Conservation (phyloP, 2,797 vertebrate genomes). For the Pampus argenteus region DNA sequence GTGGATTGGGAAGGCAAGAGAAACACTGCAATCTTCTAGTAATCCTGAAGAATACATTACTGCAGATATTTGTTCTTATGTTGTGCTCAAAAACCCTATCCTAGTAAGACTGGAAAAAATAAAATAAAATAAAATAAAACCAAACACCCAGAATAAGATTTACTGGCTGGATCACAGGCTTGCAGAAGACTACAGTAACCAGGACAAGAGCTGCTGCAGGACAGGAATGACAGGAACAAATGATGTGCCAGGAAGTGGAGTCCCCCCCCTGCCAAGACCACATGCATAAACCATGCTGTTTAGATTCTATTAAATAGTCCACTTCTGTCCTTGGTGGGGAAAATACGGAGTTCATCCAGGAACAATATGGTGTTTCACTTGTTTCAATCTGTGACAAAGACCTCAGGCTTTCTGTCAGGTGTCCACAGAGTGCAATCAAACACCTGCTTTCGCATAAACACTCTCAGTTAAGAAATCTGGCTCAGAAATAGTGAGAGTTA, state of each 20-base stretch:
- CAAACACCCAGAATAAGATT: slow-evolving; percentile 36
- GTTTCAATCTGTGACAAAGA: slow-evolving; percentile 39
- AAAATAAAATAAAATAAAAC: slow-evolving; percentile 27
- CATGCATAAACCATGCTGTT: slow-evolving; percentile 73
- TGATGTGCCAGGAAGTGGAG: slow-evolving; percentile 56
- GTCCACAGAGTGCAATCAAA: slow-evolving; percentile 16
- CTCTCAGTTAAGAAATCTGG: slow-evolving; percentile 14
- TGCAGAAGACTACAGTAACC: slow-evolving; percentile 32
- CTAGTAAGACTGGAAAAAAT: background rate
- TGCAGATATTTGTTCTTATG: slow-evolving; percentile 12
- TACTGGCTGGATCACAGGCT: slow-evolving; percentile 28
- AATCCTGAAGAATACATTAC: slow-evolving; percentile 41
- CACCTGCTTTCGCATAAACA: slow-evolving; percentile 5
- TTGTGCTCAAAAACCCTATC: slow-evolving; percentile 4
- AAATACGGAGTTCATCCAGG: slow-evolving; percentile 40
- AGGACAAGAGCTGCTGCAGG: slow-evolving; percentile 51
- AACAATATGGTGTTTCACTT: slow-evolving; percentile 42
- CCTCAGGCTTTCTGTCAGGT: slow-evolving; percentile 36
- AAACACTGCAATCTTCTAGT: slow-evolving; percentile 38
- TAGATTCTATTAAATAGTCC: slow-evolving; percentile 63
- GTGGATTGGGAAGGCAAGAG: slow-evolving; percentile 19
- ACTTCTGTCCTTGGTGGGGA: slow-evolving; percentile 40
- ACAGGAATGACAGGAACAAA: slow-evolving; percentile 49
- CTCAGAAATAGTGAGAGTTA: slow-evolving; percentile 19
- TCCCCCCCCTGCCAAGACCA: slow-evolving; percentile 50